Base-by-base conservation (phyloP, 2,113 vertebrate genomes). In the Sebastes schlegelii region DNA sequence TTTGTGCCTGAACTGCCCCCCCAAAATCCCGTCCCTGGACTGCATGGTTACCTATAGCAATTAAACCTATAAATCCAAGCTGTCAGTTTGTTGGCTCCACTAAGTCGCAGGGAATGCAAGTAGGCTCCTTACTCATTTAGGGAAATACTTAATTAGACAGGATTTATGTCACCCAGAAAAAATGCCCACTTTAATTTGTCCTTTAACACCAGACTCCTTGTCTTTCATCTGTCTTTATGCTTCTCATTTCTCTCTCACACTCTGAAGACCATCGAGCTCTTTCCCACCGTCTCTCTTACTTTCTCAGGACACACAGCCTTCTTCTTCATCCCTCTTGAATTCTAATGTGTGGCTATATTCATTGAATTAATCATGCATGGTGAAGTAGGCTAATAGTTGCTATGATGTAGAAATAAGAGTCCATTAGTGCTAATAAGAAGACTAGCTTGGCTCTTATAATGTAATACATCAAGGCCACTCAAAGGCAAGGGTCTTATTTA, bases 331-430 rank as follows among this genome's bases (percentile, higher is more conserved):
- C 54, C 63, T 80, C 60, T 64, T 73, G 64, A 90, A 86, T 88
- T 77, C 55, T 77, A 91, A 88, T 77, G 61, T 40, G 11, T 19
- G 26, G 46, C 77, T 77, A 63, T 72, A 86, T 66, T 80, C 71
- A 71, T 60, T 91, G 82, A 92, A 93, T 91, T 87, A 92, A 91
- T 91, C 86, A 88, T 84, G 80, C 76, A 74, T 48, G 80, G 74
- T 82, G 68, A 91, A 90, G 77, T 67, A 79, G 69, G 70, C 82
- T 87, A 86, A 92, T 89, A 86, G 82, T 91, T 73, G 60, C 60
- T 89, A 80, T 88, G 88, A 94, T 91, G 86, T 93, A 90, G 86
- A 89, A 93, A 92, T 89, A 91, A 89, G 82, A 84, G 72, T 86
- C 88, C 84, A 93, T 93, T 93, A 87, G 82, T 42, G 57, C 58